Conservation (phyloP, 2,113 vertebrate genomes). For the Chunga burmeisteri region DNA sequence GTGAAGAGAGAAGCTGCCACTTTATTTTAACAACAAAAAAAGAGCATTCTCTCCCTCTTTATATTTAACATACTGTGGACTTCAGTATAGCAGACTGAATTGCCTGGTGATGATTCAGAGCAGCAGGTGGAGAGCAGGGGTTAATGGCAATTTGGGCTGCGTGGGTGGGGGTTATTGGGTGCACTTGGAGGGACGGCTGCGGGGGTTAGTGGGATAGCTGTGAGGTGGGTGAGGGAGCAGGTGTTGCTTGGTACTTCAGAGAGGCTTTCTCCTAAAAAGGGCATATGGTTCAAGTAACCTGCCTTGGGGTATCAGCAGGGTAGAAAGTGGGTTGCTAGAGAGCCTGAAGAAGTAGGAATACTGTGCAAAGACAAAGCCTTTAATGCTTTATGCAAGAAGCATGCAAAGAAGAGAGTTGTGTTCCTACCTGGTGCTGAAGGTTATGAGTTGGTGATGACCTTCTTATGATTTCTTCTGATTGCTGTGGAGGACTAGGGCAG, state of each 20-base stretch:
- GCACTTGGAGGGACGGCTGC: background rate
- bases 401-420: rapidly evolving
- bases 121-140: background rate
- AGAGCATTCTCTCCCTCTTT: background rate
- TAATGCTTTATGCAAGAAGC: background rate
- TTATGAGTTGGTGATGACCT: background rate
- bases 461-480: background rate
- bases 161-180: background rate
- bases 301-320: background rate
- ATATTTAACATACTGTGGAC: background rate
- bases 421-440: background rate
- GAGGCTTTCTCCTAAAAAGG: no score
- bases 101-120: background rate
- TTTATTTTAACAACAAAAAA: background rate
- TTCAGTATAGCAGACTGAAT: background rate
- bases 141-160: background rate
- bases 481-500: background rate
- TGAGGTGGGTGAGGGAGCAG: background rate
- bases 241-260: background rate
- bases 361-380: background rate
- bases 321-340: background rate
- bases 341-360: background rate
- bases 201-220: background rate
- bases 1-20: background rate
- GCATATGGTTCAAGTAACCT: background rate